Percentiles rank a stretch among this genome's conserved stretches.
These are phyloP conservation scores for Chanos chanos DNA, from an alignment of 2,797 vertebrate species.

Conservation along the genomic window DNA sequence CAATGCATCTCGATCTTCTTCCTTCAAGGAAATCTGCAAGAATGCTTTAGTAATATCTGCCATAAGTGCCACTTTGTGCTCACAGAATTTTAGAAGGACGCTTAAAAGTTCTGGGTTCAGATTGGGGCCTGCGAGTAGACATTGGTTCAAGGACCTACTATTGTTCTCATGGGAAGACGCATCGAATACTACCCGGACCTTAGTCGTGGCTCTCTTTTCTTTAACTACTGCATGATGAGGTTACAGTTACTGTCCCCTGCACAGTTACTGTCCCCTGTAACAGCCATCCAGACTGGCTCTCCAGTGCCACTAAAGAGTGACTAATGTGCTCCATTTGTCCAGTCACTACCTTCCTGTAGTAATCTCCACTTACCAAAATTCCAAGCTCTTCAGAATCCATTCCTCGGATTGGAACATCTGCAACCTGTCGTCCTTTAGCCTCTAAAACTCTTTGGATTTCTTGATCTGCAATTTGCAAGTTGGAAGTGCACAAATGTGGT, in stretches of 20 bases:
- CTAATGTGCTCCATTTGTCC: background rate
- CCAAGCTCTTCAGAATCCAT: background rate
- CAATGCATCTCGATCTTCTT: background rate
- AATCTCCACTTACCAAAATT: background rate
- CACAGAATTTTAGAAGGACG: background rate
- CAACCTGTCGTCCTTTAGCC: background rate
- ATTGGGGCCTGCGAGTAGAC: slow-evolving; percentile 13
- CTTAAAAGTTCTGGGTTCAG: slow-evolving; percentile 8
- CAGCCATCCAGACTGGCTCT: background rate
- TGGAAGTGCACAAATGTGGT: background rate
- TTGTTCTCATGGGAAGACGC: slow-evolving; percentile 25
- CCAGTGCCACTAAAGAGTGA: background rate
- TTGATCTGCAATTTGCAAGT: background rate
- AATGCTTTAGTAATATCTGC: background rate
- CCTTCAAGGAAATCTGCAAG: background rate
- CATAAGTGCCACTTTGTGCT: slow-evolving; percentile 1
- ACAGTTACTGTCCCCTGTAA: background rate
- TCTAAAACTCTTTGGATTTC: background rate
- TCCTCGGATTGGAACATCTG: background rate
- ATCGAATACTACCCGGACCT: slow-evolving; percentile 26
- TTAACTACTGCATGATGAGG: slow-evolving; percentile 22
- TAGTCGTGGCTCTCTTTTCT: slow-evolving; percentile 19
- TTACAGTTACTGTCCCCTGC: too few species aligned
- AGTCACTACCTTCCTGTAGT: background rate
- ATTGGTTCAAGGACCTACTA: slow-evolving; percentile 11